Conservation (phyloP, 2,797 vertebrate species). For the Tadarida brasiliensis region DNA sequence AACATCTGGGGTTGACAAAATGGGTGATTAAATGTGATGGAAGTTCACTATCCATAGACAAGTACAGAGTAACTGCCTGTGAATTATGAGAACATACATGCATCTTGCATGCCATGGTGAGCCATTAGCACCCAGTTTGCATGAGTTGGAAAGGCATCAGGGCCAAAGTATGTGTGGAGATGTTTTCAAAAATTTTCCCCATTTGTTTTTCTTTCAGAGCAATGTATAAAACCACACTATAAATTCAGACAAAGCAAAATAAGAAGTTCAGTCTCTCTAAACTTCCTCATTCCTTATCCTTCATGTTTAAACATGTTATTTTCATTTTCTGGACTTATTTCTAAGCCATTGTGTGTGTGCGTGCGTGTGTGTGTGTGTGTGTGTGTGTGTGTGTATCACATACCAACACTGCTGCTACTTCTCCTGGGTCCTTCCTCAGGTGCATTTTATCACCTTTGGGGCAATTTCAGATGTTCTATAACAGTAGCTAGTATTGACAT, state of each 20-base stretch:
- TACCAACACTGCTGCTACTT: not conserved
- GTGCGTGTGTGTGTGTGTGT: not conserved
- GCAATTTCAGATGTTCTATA: not conserved
- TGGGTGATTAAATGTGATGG: slow-evolving; percentile 69
- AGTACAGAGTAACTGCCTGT: slow-evolving; percentile 66
- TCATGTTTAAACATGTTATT: slow-evolving; percentile 35
- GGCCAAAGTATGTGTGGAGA: slow-evolving; percentile 74
- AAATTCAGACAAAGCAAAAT: slow-evolving; percentile 71
- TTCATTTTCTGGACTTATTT: slow-evolving; percentile 35
- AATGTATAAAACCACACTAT: slow-evolving; percentile 69
- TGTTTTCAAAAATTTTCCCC: slow-evolving; percentile 76
- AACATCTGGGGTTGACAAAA: slow-evolving; percentile 81
- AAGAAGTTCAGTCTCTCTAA: not conserved
- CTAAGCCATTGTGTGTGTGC: not conserved
- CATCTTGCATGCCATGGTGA: slow-evolving; percentile 68
- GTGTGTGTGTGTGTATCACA: not conserved
- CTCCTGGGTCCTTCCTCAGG: slow-evolving; percentile 9
- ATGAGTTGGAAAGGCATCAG: slow-evolving; percentile 72
- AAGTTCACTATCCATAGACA: slow-evolving; percentile 77
- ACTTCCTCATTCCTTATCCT: slow-evolving; percentile 5
- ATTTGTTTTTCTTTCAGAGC: slow-evolving; percentile 82
- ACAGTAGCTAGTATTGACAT: not conserved
- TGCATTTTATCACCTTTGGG: not conserved
- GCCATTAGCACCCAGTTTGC: slow-evolving; percentile 68
- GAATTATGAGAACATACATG: slow-evolving; percentile 63